A percentile compares a stretch with the other conserved stretches of the same genome.
phyloP scores from a whole-genome alignment of 2,113 vertebrate genomes.

The Gobius niger region DNA sequence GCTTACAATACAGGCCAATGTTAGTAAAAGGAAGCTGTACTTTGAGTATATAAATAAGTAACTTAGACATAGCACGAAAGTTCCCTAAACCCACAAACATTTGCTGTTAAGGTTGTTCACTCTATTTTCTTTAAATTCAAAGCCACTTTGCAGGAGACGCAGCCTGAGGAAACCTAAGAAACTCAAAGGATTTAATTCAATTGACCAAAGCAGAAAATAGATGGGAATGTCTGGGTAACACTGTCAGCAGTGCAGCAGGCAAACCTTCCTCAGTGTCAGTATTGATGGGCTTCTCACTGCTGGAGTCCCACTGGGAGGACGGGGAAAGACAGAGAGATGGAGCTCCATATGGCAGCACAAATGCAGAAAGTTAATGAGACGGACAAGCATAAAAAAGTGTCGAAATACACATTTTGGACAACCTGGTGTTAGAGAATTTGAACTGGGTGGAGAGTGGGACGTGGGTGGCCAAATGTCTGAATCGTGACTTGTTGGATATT shows the following conservation, averaged over 20 bases:
- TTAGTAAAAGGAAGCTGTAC: too few relatives aligned
- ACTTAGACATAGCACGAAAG: too few relatives aligned
- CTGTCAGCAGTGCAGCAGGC: slow-evolving; percentile 32
- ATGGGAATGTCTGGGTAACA: slow-evolving; percentile 41
- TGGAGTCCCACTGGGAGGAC: slow-evolving; percentile 21
- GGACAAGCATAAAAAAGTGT: slow-evolving; percentile 25
- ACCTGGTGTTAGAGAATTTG: not conserved
- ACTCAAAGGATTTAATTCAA: slow-evolving; percentile 34
- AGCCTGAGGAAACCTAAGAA: slow-evolving; percentile 26
- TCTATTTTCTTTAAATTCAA: slow-evolving; percentile 43
- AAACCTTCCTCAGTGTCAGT: slow-evolving; percentile 49
- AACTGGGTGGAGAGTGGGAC: not conserved
- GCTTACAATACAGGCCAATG: too few relatives aligned
- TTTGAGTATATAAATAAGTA: too few relatives aligned
- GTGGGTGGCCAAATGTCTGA: too few relatives aligned
- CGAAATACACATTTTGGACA: slow-evolving; percentile 47
- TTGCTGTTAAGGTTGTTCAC: slow-evolving; percentile 7
- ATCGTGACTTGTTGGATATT: too few relatives aligned
- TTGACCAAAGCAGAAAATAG: slow-evolving; percentile 31
- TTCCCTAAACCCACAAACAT: slow-evolving; percentile 22
- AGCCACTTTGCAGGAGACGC: slow-evolving; percentile 27
- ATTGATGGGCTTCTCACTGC: slow-evolving; percentile 45
- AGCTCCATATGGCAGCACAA: slow-evolving; percentile 27
- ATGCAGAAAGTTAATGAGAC: slow-evolving; percentile 17
- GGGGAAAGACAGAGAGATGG: slow-evolving; percentile 14